Conservation (phyloP, 1,140 invertebrate genomes). For the Lepidotrigona ventralis region DNA sequence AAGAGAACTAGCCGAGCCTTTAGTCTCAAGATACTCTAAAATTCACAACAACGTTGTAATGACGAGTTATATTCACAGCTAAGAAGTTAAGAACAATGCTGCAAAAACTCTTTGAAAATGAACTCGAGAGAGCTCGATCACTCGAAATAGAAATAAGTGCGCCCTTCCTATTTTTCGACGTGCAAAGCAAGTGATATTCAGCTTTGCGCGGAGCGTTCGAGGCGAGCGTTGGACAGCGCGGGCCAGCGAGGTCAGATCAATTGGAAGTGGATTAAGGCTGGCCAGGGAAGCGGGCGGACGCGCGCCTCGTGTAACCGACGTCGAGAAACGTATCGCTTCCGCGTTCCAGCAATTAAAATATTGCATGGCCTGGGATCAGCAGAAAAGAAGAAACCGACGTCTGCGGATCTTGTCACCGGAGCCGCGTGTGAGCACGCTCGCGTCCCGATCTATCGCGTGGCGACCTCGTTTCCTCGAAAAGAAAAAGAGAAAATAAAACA, state of each 20-base stretch:
- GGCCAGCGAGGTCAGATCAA: neutral
- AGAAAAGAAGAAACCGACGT: constrained; percentile 37
- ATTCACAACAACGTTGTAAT: too few relatives aligned
- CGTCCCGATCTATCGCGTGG: constrained; percentile 4
- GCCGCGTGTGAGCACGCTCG: neutral
- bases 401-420: constrained; percentile 31
- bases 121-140: too few relatives aligned
- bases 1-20: too few relatives aligned
- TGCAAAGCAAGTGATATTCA: neutral
- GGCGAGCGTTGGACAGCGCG: too few relatives aligned
- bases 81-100: too few relatives aligned
- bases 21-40: too few relatives aligned
- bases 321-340: constrained; percentile 39
- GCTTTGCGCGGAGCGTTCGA: neutral
- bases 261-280: constrained; percentile 19
- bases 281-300: constrained; percentile 3
- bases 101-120: too few relatives aligned
- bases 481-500: too few relatives aligned
- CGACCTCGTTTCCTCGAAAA: constrained; percentile 49
- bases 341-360: constrained; percentile 51
- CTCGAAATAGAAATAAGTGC: too few relatives aligned
- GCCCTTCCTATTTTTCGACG: too few relatives aligned
- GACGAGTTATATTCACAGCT: too few relatives aligned
- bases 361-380: constrained; percentile 37
- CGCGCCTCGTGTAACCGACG: neutral